Evolutionary conservation across 1,140 invertebrate genomes (phyloP), one percentile per base, ranked within the genome.

Genomic region (Brachionus plicatilis): DNA sequence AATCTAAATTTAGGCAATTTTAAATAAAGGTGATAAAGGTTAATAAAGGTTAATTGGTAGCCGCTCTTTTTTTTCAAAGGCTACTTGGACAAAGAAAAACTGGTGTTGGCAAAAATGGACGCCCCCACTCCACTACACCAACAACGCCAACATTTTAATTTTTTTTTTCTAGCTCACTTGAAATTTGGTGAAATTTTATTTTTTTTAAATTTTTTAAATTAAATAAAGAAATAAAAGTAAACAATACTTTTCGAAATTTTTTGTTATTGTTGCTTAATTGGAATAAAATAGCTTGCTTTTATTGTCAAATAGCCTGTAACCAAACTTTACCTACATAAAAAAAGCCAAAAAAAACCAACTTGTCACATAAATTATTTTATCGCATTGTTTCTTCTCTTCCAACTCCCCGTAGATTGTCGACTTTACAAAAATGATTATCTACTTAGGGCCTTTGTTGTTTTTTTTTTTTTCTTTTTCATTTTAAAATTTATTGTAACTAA

Each of bases 251-350:
- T 43, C 33, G 37, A 72, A 72, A 45, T 47, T 4, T 33, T 68
- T 68, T 60, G 27, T 60, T 68, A 68, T 68, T 41, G 33, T 72
- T 72, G 41, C 41, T 43, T 72, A 72, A 72, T 72, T 72, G 37
- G 41, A 72, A 72, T 72, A 72, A 72, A 72, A 72, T 72, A 72
- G 68, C 68, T 72, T 60, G 33, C 37, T 72, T 41, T 41, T 72
- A 33, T 68, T 68, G 14, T 33, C n/a, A 33, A 68, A 72, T 72
- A n/a, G 68, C 68, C 68, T 72, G 68, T 72, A 72, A 72, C 68
- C 68, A 72, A 72, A 72, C 68, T 72, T 43, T 43, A 47, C 68
- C 41, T 72, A 72, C 68, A 72, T 43, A 72, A 8, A 43, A n/a
- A 72, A 41, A 41, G 17, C 14, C 29, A 72, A 20, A 41, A n/a